Conservation (phyloP, 2,888 invertebrate species). For the Thymelicus acteon region DNA sequence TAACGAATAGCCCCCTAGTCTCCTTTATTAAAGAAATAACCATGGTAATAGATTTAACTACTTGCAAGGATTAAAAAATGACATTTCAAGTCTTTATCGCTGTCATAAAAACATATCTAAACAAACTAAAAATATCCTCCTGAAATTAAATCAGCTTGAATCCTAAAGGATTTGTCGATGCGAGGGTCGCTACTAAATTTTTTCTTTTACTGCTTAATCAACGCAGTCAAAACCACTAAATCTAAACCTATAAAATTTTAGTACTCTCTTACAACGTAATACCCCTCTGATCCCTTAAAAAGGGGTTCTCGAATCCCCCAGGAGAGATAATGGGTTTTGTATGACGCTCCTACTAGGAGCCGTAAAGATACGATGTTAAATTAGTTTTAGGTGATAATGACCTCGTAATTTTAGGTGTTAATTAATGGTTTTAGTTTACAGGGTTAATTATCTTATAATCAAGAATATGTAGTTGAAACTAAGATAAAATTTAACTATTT, state of each 20-base stretch:
- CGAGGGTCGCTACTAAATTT: slow-evolving; percentile 16
- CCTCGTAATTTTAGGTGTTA: background rate
- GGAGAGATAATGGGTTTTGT: slow-evolving; percentile 31
- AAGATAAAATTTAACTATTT: too few species aligned
- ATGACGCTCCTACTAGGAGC: slow-evolving; percentile 15
- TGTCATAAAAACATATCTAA: background rate
- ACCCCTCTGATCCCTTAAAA: slow-evolving; percentile 28
- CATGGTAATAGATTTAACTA: too few species aligned
- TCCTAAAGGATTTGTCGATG: slow-evolving; percentile 20
- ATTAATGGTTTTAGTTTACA: background rate
- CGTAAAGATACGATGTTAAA: slow-evolving; percentile 19
- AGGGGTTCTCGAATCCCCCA: slow-evolving; percentile 26
- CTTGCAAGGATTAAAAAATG: too few species aligned
- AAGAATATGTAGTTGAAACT: too few species aligned
- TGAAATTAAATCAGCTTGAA: background rate
- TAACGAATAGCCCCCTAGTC: too few species aligned
- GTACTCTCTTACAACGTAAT: slow-evolving; percentile 27
- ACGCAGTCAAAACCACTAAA: slow-evolving; percentile 34
- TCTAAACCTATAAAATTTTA: slow-evolving; percentile 34
- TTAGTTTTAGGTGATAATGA: slow-evolving; percentile 27
- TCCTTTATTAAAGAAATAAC: too few species aligned
- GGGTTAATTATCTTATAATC: too few species aligned
- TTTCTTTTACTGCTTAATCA: slow-evolving; percentile 28
- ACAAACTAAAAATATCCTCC: too few species aligned
- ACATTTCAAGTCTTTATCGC: too few species aligned